Evolutionary conservation across 2,797 vertebrate species (phyloP).

Genomic region (Micropoecilia bifurca): DNA sequence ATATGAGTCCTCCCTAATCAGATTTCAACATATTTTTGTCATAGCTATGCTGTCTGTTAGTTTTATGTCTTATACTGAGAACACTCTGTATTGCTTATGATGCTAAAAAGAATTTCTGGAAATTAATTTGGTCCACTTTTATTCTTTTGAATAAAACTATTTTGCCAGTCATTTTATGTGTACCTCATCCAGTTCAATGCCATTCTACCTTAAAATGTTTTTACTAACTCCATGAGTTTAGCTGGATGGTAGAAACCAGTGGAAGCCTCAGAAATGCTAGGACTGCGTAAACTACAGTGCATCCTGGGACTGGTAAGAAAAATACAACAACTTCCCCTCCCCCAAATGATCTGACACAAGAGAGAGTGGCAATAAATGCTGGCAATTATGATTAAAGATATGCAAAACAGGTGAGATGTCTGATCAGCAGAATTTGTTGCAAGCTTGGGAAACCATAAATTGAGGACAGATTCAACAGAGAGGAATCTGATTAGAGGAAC

Average conservation of each 20-base stretch:
- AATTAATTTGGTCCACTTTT: slow-evolving; percentile 1
- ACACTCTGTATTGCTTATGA: background rate
- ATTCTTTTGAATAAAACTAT: slow-evolving; percentile 1
- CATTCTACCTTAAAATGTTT: background rate
- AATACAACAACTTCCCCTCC: too few species aligned
- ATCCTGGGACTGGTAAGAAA: too few species aligned
- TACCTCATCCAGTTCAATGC: background rate
- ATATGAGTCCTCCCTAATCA: background rate
- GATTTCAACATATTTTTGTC: background rate
- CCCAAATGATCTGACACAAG: too few species aligned
- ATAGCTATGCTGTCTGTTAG: background rate
- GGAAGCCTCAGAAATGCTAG: background rate
- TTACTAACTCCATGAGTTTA: background rate
- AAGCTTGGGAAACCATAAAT: too few species aligned
- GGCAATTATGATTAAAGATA: too few species aligned
- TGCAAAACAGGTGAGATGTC: too few species aligned
- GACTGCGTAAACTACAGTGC: too few species aligned
- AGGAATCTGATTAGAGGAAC: too few species aligned
- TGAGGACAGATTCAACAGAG: too few species aligned
- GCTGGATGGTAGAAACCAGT: background rate
- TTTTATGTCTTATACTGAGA: background rate
- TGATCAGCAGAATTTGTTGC: too few species aligned
- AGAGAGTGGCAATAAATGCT: too few species aligned
- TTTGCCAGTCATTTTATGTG: background rate
- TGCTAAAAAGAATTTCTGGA: background rate